Evolutionary conservation across 2,113 vertebrate species (phyloP).

Genomic region (Steatornis caripensis): DNA sequence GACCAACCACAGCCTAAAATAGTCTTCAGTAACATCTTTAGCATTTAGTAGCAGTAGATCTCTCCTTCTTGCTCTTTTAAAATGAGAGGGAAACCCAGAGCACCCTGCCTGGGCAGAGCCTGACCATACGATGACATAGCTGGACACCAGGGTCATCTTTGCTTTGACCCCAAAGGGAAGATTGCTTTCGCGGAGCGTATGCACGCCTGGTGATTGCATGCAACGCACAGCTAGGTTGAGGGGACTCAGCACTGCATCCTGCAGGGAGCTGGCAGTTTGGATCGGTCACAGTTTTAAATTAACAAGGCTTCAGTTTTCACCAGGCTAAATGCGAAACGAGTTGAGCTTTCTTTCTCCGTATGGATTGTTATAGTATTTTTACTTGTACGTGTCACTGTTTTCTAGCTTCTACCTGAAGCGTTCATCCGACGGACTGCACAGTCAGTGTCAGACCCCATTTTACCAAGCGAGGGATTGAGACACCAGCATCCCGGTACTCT

Average conservation of each 20-base stretch:
- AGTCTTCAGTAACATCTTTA: background rate
- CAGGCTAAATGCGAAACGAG: background rate
- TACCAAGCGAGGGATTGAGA: background rate
- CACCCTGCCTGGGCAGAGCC: background rate
- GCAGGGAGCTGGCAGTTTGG: background rate
- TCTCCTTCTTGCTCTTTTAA: background rate
- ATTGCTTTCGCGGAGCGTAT: fast-evolving
- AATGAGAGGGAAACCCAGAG: background rate
- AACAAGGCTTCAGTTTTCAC: background rate
- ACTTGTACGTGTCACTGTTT: background rate
- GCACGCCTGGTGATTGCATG: background rate
- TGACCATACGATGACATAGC: background rate
- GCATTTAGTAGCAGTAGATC: background rate
- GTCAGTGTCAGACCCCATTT: background rate
- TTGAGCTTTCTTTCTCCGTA: background rate
- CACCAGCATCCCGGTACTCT: fast-evolving
- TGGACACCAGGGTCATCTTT: background rate
- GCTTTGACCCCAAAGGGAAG: background rate
- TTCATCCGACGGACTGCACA: background rate
- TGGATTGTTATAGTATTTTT: too few relatives aligned
- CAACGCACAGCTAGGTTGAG: background rate
- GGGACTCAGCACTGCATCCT: background rate
- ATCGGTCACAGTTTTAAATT: background rate
- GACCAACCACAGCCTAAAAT: background rate
- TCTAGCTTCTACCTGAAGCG: background rate